Base-by-base conservation (phyloP, 2,113 vertebrate genomes). In the Phaethon lepturus region DNA sequence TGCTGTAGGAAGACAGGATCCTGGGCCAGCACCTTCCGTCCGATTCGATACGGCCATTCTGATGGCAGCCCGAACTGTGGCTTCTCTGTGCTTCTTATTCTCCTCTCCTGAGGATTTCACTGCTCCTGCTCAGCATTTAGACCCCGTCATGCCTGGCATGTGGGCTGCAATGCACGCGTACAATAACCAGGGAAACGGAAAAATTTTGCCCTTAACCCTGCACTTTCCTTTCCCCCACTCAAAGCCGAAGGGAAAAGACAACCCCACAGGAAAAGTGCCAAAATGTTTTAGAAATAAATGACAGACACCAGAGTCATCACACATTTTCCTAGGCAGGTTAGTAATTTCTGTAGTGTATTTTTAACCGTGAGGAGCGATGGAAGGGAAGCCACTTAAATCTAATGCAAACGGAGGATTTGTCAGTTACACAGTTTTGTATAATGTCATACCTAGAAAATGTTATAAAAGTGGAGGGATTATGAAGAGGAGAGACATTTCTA, bases 271-370 rank as follows among this genome's bases (percentile, higher is more conserved):
- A 95, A 94, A 96, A 98, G 88, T 96, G 96, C 93, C 97, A 97
- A 97, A 97, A 96, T 96, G 95, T 98, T 98, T 97, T 96, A 97
- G 96, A 97, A 97, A 98, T 95, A 97, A 97, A 98, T 2, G 56
- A 90, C 96, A 98, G 96, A 94, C 92, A 95, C 85, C 90, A 93
- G 91, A 95, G 90, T 69, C 44, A 20, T 85, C 68, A 78, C 86
- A 67, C 95, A 81, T 97, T 98, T 97, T 97, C 82, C 52, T 22
- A 96, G 96, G 95, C 96, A 95, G 95, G 95, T 75, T 86, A 96
- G 97, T 95, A 97, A 98, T 97, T 98, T 96, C 93, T 95, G 85
- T 91, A 87, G 97, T 76, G 91, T 96, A 97, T 97, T 98, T 98
- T 98, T 98, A 97, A 95, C 95, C 6, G 17, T 95, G 93, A 96